Evolutionary conservation across 2,797 vertebrate species (phyloP).

Genomic region (Poliocrania exsul): DNA sequence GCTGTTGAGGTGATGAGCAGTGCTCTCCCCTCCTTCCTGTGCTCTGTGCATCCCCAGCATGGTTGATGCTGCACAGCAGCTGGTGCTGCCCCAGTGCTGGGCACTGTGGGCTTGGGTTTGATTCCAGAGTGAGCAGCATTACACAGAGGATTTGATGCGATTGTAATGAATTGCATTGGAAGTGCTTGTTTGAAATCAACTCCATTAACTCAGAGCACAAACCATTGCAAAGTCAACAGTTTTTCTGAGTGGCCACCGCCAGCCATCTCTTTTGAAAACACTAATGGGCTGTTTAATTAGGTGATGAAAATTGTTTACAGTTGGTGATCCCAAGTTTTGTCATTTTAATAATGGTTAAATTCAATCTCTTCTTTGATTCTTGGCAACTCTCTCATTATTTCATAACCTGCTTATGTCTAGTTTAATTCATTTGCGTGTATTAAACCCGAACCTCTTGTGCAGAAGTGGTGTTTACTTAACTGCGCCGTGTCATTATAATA

Average conservation of each 20-base stretch:
- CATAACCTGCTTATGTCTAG: constrained; percentile 60
- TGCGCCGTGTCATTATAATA: constrained; percentile 18
- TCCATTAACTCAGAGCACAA: constrained; percentile 71
- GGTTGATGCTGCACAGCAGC: not conserved
- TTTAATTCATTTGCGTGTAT: constrained; percentile 62
- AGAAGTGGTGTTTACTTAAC: constrained; percentile 52
- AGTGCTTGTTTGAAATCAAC: constrained; percentile 64
- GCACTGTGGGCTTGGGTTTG: not conserved
- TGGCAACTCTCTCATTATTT: constrained; percentile 58
- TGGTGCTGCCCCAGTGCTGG: not conserved
- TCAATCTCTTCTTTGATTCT: constrained; percentile 60
- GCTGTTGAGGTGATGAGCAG: not conserved
- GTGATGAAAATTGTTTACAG: constrained; percentile 78
- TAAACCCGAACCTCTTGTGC: constrained; percentile 32
- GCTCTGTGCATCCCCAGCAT: not conserved
- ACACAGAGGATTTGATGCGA: not conserved
- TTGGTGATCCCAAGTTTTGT: constrained; percentile 72
- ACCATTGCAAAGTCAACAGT: constrained; percentile 76
- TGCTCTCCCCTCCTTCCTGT: not conserved
- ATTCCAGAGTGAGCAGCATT: constrained; percentile 12
- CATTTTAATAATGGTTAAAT: constrained; percentile 77
- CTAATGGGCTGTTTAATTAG: constrained; percentile 79
- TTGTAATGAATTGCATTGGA: constrained; percentile 61
- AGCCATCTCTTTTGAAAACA: constrained; percentile 66
- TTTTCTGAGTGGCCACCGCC: constrained; percentile 68